phyloP scores from a whole-genome alignment of 1,140 invertebrate species.

The Pectinophora gossypiella region DNA sequence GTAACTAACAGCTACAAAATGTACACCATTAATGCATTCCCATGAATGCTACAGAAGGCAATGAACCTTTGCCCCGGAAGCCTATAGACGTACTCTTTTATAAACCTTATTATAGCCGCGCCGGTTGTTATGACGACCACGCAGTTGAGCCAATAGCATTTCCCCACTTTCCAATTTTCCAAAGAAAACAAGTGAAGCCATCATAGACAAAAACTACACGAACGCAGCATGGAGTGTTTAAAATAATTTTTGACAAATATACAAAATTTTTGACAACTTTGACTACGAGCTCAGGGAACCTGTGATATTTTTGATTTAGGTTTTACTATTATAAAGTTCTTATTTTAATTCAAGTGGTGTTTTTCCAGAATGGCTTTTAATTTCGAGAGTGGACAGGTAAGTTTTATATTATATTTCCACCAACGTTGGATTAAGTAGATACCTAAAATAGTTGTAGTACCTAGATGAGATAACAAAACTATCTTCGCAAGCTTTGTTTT shows the following conservation, averaged over 20 bases:
- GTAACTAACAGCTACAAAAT: too few relatives aligned
- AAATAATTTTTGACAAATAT: conserved; percentile 30
- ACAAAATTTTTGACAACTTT: conserved; percentile 30
- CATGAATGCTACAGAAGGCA: not conserved
- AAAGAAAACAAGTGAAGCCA: conserved; percentile 11
- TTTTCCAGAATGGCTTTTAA: conserved; percentile 52
- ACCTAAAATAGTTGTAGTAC: too few relatives aligned
- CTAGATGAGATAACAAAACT: too few relatives aligned
- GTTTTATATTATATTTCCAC: conserved; percentile 17
- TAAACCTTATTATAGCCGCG: too few relatives aligned
- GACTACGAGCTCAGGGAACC: conserved; percentile 16
- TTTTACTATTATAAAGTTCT: not conserved
- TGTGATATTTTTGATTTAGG: conserved; percentile 36
- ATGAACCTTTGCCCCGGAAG: not conserved
- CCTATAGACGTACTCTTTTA: too few relatives aligned
- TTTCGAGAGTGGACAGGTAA: conserved; percentile 64
- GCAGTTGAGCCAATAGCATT: conserved; percentile 60
- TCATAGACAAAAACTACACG: not conserved
- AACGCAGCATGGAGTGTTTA: too few relatives aligned
- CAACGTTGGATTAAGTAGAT: too few relatives aligned
- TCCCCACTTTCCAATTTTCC: conserved; percentile 25
- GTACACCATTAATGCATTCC: too few relatives aligned
- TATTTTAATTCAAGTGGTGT: conserved; percentile 7
- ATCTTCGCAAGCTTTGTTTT: too few relatives aligned
- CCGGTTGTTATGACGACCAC: conserved; percentile 42